Percentiles rank a stretch among this genome's conserved stretches.
phyloP scores from a whole-genome alignment of 2,113 vertebrate species.

The Laticauda laticaudata region DNA sequence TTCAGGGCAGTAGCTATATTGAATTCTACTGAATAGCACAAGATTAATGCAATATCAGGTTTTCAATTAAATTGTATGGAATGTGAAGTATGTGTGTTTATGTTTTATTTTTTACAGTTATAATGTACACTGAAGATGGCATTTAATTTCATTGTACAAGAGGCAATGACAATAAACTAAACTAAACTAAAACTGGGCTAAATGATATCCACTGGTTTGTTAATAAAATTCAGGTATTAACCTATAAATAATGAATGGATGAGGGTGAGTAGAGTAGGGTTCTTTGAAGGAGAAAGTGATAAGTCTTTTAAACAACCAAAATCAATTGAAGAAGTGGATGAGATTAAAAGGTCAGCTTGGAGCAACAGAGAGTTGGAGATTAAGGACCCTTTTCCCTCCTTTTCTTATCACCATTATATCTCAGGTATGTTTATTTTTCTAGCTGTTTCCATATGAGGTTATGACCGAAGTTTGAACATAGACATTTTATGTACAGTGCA shows the following conservation, averaged over 20 bases:
- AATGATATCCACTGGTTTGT: background rate
- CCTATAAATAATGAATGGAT: background rate
- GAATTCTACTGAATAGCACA: too few species aligned
- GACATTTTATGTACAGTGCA: background rate
- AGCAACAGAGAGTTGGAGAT: background rate
- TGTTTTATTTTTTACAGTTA: too few species aligned
- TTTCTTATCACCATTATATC: background rate
- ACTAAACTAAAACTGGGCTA: background rate
- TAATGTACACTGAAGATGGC: too few species aligned
- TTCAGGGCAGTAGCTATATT: too few species aligned
- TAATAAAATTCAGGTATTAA: background rate
- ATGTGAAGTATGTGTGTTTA: too few species aligned
- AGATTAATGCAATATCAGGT: too few species aligned
- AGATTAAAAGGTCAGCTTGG: background rate
- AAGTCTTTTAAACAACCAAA: background rate
- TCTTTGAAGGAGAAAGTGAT: background rate
- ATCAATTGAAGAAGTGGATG: background rate
- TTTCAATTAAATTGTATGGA: too few species aligned
- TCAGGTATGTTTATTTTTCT: background rate
- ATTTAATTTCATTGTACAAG: too few species aligned
- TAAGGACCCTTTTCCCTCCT: background rate
- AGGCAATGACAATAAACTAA: too few species aligned
- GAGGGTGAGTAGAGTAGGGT: background rate
- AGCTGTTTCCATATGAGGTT: background rate
- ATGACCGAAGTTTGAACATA: background rate